Evolutionary conservation across 2,888 invertebrate species (phyloP).

Genomic region (Odontocolon sp.): DNA sequence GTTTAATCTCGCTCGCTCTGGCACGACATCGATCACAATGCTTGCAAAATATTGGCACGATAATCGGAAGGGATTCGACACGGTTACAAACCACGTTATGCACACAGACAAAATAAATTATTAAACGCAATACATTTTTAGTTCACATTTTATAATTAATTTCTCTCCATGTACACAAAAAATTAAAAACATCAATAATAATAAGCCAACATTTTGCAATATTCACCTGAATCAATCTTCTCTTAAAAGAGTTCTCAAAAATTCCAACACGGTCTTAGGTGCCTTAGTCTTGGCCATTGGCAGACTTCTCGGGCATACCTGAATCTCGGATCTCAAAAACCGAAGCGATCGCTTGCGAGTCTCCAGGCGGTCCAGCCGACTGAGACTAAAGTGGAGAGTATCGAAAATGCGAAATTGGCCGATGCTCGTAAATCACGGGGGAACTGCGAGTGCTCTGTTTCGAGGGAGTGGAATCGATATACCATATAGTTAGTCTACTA

Average conservation of each 20-base stretch:
- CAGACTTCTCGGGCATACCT: slow-evolving; percentile 18
- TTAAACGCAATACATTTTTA: too few species aligned
- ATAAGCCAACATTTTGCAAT: too few species aligned
- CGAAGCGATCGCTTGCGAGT: slow-evolving; percentile 4
- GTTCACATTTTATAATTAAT: too few species aligned
- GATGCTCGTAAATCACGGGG: slow-evolving; percentile 68
- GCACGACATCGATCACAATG: slow-evolving; percentile 75
- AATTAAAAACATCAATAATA: too few species aligned
- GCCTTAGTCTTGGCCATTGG: slow-evolving; percentile 27
- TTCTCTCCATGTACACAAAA: too few species aligned
- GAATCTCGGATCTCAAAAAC: slow-evolving; percentile 10
- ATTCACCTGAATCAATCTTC: too few species aligned
- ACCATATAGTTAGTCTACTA: slow-evolving; percentile 7
- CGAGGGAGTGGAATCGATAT: slow-evolving; percentile 43
- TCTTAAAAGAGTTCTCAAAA: neutral
- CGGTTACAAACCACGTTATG: slow-evolving; percentile 20
- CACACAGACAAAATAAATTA: neutral
- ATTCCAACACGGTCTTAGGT: slow-evolving; percentile 19
- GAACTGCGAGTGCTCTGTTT: slow-evolving; percentile 44
- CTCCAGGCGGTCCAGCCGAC: slow-evolving; percentile 31
- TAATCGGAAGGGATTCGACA: slow-evolving; percentile 74
- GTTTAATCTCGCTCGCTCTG: slow-evolving; percentile 52
- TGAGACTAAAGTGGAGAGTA: slow-evolving; percentile 55
- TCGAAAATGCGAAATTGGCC: slow-evolving; percentile 71
- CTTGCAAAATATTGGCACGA: slow-evolving; percentile 76